Evolutionary conservation across 2,888 invertebrate species (phyloP), one percentile per base, ranked within the genome.

Genomic region (Andrena flavipes): DNA sequence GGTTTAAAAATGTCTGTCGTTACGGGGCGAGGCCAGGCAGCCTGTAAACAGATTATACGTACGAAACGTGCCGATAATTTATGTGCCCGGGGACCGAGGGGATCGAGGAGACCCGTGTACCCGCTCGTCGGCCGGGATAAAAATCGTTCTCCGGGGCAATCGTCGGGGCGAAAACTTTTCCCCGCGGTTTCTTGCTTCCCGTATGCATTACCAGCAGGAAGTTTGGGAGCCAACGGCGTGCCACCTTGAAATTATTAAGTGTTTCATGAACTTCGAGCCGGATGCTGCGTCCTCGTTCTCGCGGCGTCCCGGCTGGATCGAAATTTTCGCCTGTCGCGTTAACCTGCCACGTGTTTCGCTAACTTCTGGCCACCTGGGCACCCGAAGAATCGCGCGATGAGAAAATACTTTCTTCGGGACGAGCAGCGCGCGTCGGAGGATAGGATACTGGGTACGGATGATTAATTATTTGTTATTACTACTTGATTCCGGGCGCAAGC

Each of bases 31-130:
- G 69, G 68, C 72, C 62, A 73, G 75, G 59, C 72, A 35, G 48
- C 75, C 64, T 42, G 79, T 84, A 88, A 88, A 87, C 82, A 86
- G 76, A 86, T 87, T 84, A 81, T 81, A 79, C 80, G 74, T 71
- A 84, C 73, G 65, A 33, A 75, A 68, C 62, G 35, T 23, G 65
- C n/a, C 74, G 77, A 80, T 80, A 87, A 83, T 86, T 86, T 84
- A 84, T 88, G 59, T 69, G 76, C 26, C 16, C 13, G 10, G 7
- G 69, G 59, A 75, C 26, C 16, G n/a, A 26, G 7, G 69, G 62
- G 64, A 64, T 33, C 64, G 20, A 65, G 16, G 35, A 67, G 59
- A 76, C 23, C 7, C 26, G 70, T 60, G 54, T 54, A 23, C 64
- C 69, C 54, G 33, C 33, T 33, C 54, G 10, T 35, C 13, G 29